Conservation (phyloP, 1,140 invertebrate species). For the Lordiphosa clarofinis region DNA sequence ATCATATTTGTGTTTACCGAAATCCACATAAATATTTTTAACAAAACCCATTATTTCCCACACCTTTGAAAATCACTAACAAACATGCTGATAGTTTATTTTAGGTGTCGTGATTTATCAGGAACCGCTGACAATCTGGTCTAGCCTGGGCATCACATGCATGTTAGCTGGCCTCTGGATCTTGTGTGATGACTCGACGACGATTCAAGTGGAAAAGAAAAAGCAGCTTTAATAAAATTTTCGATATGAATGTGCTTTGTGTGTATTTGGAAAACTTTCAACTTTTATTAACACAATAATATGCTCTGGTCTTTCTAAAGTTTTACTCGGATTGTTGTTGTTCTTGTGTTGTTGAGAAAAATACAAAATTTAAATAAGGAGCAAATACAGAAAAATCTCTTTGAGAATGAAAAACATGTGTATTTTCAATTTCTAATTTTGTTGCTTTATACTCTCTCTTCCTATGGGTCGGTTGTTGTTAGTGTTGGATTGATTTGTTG, state of each 20-base stretch:
- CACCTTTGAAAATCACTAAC: too few relatives aligned
- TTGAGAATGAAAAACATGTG: constrained; percentile 2
- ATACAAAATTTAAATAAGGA: not conserved
- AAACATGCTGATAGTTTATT: constrained; percentile 43
- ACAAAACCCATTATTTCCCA: too few relatives aligned
- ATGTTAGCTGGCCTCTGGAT: constrained; percentile 68
- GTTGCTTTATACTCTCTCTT: constrained; percentile 21
- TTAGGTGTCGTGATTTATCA: constrained; percentile 53
- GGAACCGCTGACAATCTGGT: constrained; percentile 50
- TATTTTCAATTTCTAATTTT: constrained; percentile 24
- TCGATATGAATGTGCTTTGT: too few relatives aligned
- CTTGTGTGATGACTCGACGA: constrained; percentile 36
- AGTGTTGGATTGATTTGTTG: constrained; percentile 1
- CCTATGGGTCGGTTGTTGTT: constrained; percentile 21
- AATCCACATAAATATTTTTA: too few relatives aligned
- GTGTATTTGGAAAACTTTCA: constrained; percentile 11
- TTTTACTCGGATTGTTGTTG: not conserved
- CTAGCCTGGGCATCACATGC: constrained; percentile 53
- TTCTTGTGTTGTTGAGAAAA: not conserved
- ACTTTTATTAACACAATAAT: constrained; percentile 23
- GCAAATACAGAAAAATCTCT: constrained; percentile 14
- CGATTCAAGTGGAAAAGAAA: not conserved
- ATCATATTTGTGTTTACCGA: too few relatives aligned
- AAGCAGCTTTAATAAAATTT: constrained; percentile 1
- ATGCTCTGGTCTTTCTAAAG: not conserved